Conservation (phyloP, 92 coral and sea anemone genomes). For the Porites lobata region DNA sequence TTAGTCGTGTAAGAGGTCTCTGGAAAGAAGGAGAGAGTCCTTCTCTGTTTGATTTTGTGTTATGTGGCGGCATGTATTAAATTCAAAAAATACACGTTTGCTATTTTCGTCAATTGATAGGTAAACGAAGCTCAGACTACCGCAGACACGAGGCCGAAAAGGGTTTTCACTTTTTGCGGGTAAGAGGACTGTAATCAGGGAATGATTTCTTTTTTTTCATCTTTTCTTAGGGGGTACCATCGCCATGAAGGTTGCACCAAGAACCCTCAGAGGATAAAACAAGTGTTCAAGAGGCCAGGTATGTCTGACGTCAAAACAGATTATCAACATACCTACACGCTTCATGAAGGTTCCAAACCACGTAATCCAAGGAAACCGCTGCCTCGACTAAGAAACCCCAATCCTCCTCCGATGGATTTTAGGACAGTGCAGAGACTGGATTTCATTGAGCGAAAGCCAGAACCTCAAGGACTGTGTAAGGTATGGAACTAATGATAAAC, state of each 20-base stretch:
- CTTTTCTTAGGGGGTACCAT: conserved; percentile 83
- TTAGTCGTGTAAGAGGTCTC: too few species aligned
- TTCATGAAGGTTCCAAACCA: conserved; percentile 65
- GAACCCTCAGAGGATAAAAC: conserved; percentile 75
- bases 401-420: conserved; percentile 99
- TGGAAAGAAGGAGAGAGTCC: too few species aligned
- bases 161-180: too few species aligned
- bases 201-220: too few species aligned
- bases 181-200: too few species aligned
- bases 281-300: conserved; percentile 88
- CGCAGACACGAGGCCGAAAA: too few species aligned
- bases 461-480: conserved; percentile 31
- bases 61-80: too few species aligned
- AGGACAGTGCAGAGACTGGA: conserved; percentile 91
- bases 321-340: conserved; percentile 86
- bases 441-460: conserved; percentile 48
- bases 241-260: conserved; percentile 94
- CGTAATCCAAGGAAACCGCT: conserved; percentile 85
- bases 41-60: too few species aligned
- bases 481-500: background rate
- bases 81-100: too few species aligned
- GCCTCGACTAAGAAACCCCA: conserved; percentile 91
- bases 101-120: too few species aligned
- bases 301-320: conserved; percentile 83
- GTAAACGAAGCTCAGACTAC: too few species aligned